Conservation (phyloP, 1,140 invertebrate genomes). For the Adoxophyes honmai region DNA sequence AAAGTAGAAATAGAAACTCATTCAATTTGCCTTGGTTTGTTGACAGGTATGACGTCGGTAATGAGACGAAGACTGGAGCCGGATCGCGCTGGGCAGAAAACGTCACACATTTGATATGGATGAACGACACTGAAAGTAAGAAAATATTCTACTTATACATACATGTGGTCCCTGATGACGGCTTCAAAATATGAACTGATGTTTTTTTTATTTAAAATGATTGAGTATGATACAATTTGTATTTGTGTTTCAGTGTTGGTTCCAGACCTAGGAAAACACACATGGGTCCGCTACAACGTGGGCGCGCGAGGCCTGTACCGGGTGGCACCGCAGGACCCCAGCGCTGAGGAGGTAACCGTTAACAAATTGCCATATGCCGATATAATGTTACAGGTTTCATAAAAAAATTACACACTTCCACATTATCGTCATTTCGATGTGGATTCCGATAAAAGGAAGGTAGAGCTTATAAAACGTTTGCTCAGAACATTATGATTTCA, state of each 20-base stretch:
- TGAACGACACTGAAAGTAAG: constrained; percentile 66
- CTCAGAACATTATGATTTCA: no score
- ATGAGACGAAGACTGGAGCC: constrained; percentile 41
- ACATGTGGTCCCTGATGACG: no score
- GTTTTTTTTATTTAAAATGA: background rate
- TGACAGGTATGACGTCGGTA: constrained; percentile 55
- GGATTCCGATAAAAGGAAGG: no score
- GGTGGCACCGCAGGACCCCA: constrained; percentile 52
- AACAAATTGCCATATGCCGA: no score
- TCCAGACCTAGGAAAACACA: constrained; percentile 61
- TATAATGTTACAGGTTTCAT: no score
- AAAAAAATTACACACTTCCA: no score
- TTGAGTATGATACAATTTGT: no score
- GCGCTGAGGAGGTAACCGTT: constrained; percentile 42
- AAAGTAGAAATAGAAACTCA: no score
- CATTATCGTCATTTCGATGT: no score
- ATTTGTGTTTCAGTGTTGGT: constrained; percentile 51
- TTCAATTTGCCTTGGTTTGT: background rate
- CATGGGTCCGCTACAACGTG: constrained; percentile 66
- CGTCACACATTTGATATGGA: constrained; percentile 59
- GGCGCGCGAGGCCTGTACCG: constrained; percentile 60
- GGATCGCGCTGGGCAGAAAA: constrained; percentile 53
- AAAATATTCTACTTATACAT: no score
- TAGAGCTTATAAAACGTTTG: no score
- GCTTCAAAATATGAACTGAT: no score